Evolutionary conservation across 1,140 invertebrate genomes (phyloP), one percentile per base, ranked within the genome.

Genomic region (Meloidogyne hapla): DNA sequence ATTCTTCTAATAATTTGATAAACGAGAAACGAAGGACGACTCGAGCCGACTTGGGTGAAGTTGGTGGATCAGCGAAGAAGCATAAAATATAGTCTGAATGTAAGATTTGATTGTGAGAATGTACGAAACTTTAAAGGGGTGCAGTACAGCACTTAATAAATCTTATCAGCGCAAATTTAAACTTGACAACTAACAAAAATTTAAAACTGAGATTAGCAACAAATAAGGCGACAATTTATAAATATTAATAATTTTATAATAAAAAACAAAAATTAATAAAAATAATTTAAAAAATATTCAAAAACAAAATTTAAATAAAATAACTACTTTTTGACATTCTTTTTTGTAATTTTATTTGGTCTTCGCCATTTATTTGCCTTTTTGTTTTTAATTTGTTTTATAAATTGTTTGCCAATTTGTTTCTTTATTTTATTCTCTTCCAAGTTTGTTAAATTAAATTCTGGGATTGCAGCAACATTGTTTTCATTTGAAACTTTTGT

Each of bases 311-410:
- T 25, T 33, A 21, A 63, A 63, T 13, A 18, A 65, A 15, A 8
- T 33, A 23, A 5, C 5, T 67, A 6, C 12, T 67, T 25, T 42
- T 18, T 67, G n/a, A 67, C 28, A 33, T 67, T 42, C 65, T 21
- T 42, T n/a, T 42, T 67, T 1, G 28, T 5, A 56, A 13, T 4
- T 67, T 67, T 67, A 33, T 67, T n/a, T n/a, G 65, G 65, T 25
- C 65, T 67, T 25, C 65, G 65, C 65, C 65, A 67, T 67, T 23
- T 67, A 8, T 67, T 67, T 5, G 21, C 21, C 65, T 33, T 67
- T 38, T 42, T 33, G 21, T 67, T 42, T 67, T 23, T 66, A 33
- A n/a, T 66, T 66, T 21, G 28, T 67, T 33, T 42, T 0, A 18
- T 18, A 9, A 33, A 38, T 33, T 67, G 65, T 42, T 38, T 42